These are phyloP conservation scores for Misgurnus mizolepis DNA, from an alignment of 2,113 vertebrate species.

Conservation along the genomic window DNA sequence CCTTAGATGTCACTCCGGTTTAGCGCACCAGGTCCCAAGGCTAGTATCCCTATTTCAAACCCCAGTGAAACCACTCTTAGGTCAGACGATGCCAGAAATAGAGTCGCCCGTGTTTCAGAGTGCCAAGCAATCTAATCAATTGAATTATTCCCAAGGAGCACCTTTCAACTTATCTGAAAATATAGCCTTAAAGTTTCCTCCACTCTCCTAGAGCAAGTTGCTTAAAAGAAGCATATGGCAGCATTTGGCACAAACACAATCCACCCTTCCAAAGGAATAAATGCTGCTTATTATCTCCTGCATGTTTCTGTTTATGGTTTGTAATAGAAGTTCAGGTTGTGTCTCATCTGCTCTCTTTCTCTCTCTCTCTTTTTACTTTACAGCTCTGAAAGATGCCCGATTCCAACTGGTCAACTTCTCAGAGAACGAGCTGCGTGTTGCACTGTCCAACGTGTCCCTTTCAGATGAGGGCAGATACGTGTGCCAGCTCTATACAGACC, in stretches of 20 bases:
- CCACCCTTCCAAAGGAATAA: constrained; percentile 22
- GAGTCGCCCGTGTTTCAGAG: background rate
- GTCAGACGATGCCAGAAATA: constrained; percentile 29
- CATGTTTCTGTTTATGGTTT: constrained; percentile 11
- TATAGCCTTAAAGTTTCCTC: background rate
- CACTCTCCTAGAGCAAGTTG: background rate
- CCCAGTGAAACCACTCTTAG: constrained; percentile 1
- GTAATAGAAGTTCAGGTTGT: constrained; percentile 16
- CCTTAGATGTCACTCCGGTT: background rate
- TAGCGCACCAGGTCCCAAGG: constrained; percentile 6
- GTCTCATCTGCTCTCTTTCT: constrained; percentile 4
- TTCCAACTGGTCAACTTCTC: constrained; percentile 99
- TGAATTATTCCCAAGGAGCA: constrained; percentile 9
- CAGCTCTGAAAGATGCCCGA: constrained; percentile 98
- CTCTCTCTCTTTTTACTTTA: constrained; percentile 2
- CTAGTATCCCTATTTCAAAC: constrained; percentile 18
- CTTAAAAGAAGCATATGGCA: no score
- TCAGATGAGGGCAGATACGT: constrained; percentile 96
- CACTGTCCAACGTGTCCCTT: constrained; percentile 96
- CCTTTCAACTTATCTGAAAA: constrained; percentile 17
- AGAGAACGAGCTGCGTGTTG: constrained; percentile 95
- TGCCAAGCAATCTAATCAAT: constrained; percentile 31
- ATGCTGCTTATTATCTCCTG: constrained; percentile 17
- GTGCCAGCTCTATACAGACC: constrained; percentile 98
- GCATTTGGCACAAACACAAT: background rate